Evolutionary conservation across 2,888 invertebrate genomes (phyloP), one percentile per base, ranked within the genome.

Genomic region (Lochmaea crataegi): DNA sequence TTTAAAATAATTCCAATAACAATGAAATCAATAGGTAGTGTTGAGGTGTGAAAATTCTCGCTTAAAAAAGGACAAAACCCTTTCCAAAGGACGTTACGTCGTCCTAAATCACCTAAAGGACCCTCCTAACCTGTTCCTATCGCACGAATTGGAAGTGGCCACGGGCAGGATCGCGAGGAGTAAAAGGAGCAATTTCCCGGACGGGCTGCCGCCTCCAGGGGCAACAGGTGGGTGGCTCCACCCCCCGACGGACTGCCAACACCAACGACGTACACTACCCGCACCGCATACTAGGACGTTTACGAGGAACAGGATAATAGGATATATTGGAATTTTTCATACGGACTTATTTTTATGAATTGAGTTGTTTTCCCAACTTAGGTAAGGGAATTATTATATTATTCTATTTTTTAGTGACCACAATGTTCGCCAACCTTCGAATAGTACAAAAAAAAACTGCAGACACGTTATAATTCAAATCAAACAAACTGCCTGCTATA

Each of bases 211-310:
- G 79, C 76, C 74, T 72, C 76, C 65, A 65, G 51, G 80, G 82
- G 84, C 84, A 84, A 84, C 84, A 84, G 84, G 84, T 84, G 84
- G 84, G 83, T 81, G 83, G 83, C 79, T 77, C 79, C 79, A 79
- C 79, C 81, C 80, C 77, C 74, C 61, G 16, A 18, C 42, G 71
- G 72, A 58, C 58, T 69, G 61, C 76, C 74, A 77, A 71, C 74
- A 64, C 75, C 67, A 58, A 67, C 73, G 75, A 75, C 68, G 74
- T 68, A 56, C 51, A 65, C 26, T 51, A 22, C 45, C 18, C 42
- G 26, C 18, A 57, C 56, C 22, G 45, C 58, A 67, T 11, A 45
- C 58, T 32, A 42, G 66, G 56, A 57, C 56, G 10, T 53, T 65
- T 42, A n/a, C 38, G 38, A 65, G 38, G n/a, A 38, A 38, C 38